Base-by-base conservation (phyloP, 2,888 invertebrate species). In the Cephus nigrinus region DNA sequence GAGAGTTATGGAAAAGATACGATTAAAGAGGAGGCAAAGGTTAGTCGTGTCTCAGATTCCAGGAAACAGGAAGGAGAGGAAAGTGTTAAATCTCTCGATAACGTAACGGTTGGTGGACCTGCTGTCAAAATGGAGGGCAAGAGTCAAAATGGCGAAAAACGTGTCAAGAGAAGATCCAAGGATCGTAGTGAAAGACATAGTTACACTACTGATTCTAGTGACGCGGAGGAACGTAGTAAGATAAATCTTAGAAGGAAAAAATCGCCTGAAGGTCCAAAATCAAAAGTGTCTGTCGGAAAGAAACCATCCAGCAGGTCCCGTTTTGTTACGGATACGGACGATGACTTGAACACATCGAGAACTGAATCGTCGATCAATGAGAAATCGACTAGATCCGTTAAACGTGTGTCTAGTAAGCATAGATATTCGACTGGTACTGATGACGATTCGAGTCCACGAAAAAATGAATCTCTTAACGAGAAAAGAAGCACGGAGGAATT, bases 151-250 rank as follows among this genome's bases (percentile, higher is more conserved):
- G 79, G 80, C 82, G 77, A 79, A 79, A 81, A 80, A 33, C 78
- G 75, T 23, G 31, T 72, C 15, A 78, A 72, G 31, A 78, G 75
- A 69, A 55, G 76, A 12, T 73, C 69, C 40, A 75, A 68, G 36
- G 79, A 80, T 71, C 71, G 71, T 3, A 32, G 12, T 3, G 86
- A 86, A 36, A 83, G 76, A 30, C 83, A 81, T 3, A 80, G 81
- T 33, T 84, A 85, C 15, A 85, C 82, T 0, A 84, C 84, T 4
- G 89, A 89, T 68, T 88, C 89, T 9, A 89, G 89, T 40, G 89
- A 90, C 12, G 77, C 79, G 72, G 88, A 89, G 32, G 77, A 83
- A 33, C 80, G 77, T 4, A 69, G 76, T 4, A 80, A 68, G 34
- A 73, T 78, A 11, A 12, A 15, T 23, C 32, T 80, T n/a, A 80